phyloP scores from a whole-genome alignment of 1,140 invertebrate genomes.

The Drosophila nikananu region DNA sequence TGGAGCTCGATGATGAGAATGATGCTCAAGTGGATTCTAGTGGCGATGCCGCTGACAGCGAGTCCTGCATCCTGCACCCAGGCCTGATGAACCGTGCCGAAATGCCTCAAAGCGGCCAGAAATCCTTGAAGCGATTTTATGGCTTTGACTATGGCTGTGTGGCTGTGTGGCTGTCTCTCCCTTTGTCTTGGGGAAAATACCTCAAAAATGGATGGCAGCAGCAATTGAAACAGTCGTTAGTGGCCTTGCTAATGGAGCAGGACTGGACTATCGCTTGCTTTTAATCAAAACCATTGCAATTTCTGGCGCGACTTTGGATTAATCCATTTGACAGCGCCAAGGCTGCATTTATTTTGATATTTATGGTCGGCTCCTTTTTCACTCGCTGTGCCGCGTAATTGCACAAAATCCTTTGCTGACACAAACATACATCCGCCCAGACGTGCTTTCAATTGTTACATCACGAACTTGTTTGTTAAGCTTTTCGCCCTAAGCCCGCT shows the following conservation, averaged over 20 bases:
- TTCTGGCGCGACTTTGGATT: constrained; percentile 22
- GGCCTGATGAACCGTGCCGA: constrained; percentile 24
- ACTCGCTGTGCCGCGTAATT: constrained; percentile 52
- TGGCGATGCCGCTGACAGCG: constrained; percentile 22
- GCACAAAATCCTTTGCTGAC: constrained; percentile 61
- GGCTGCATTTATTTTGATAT: constrained; percentile 58
- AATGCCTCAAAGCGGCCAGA: constrained; percentile 31
- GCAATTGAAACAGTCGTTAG: constrained; percentile 10
- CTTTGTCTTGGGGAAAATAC: constrained; percentile 35
- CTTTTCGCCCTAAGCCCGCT: constrained; percentile 34
- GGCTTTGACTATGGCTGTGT: constrained; percentile 9
- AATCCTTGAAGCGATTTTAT: constrained; percentile 52
- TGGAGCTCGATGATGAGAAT: constrained; percentile 16
- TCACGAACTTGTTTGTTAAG: constrained; percentile 62
- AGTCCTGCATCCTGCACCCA: constrained; percentile 19
- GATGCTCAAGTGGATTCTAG: constrained; percentile 26
- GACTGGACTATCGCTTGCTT: neutral
- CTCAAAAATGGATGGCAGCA: constrained; percentile 1
- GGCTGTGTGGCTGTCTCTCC: neutral
- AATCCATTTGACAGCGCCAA: constrained; percentile 49
- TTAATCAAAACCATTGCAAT: constrained; percentile 40
- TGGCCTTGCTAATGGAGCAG: constrained; percentile 30
- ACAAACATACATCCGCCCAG: constrained; percentile 35
- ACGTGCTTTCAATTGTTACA: constrained; percentile 51
- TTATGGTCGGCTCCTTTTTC: constrained; percentile 43